Evolutionary conservation across 2,113 vertebrate genomes (phyloP).

Genomic region (Zeus faber): DNA sequence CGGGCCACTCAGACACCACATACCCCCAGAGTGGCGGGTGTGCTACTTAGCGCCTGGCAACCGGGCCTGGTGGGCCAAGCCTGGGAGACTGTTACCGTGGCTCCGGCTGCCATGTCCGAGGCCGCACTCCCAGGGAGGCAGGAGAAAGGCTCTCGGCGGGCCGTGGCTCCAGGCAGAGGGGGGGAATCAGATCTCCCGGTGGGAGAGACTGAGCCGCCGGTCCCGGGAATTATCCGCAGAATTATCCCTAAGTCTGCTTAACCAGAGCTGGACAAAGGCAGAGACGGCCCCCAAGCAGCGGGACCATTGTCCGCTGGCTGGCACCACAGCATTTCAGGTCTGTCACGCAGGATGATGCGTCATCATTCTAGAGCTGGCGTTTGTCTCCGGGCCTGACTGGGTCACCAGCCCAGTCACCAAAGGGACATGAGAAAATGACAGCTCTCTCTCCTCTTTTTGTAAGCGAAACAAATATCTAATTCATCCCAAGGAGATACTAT

Average conservation of each 20-base stretch:
- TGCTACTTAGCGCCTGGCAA: constrained; percentile 79
- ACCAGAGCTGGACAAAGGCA: constrained; percentile 73
- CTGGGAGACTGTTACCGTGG: constrained; percentile 71
- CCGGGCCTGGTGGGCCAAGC: constrained; percentile 67
- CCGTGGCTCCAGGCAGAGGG: constrained; percentile 80
- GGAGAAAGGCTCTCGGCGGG: constrained; percentile 75
- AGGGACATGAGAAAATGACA: constrained; percentile 61
- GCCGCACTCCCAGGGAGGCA: constrained; percentile 64
- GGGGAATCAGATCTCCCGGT: constrained; percentile 72
- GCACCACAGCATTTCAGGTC: constrained; percentile 71
- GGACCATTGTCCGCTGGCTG: constrained; percentile 72
- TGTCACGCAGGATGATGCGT: constrained; percentile 69
- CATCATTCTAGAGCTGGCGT: constrained; percentile 63
- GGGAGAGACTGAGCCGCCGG: constrained; percentile 72
- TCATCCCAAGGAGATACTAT: no score
- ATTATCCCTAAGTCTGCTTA: constrained; percentile 79
- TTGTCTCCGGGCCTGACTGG: constrained; percentile 62
- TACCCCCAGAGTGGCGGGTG: constrained; percentile 67
- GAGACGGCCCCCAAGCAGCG: constrained; percentile 68
- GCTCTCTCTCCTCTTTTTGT: constrained; percentile 16
- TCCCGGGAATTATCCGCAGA: constrained; percentile 73
- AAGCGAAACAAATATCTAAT: no score
- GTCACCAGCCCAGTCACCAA: constrained; percentile 55
- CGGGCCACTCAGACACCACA: constrained; percentile 65
- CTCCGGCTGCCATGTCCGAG: constrained; percentile 72